Conservation (phyloP, 2,113 vertebrate genomes). For the Deroptyus accipitrinus region DNA sequence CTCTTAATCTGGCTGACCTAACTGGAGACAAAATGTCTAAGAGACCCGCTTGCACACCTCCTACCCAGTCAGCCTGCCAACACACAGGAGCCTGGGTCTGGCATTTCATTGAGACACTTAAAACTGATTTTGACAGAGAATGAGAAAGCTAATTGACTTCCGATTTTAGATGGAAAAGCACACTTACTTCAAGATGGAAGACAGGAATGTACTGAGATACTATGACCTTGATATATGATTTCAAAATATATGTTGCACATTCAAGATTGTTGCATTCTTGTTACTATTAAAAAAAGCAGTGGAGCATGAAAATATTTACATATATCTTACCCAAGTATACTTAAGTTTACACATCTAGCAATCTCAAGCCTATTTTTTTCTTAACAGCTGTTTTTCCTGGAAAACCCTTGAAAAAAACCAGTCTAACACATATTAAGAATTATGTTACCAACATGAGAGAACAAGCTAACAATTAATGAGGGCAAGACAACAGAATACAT, state of each 20-base stretch:
- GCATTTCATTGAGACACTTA: neutral
- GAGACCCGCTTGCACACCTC: neutral
- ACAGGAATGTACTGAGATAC: neutral
- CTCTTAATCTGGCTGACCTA: neutral
- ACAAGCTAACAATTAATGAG: neutral
- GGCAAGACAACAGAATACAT: neutral
- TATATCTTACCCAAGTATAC: neutral
- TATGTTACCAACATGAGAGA: neutral
- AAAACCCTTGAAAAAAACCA: neutral
- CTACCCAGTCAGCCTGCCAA: neutral
- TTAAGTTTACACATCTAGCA: neutral
- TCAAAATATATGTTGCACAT: neutral
- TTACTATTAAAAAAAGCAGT: neutral
- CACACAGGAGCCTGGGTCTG: neutral
- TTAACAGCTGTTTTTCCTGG: neutral
- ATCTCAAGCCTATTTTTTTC: neutral
- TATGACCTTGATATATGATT: neutral
- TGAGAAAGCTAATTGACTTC: neutral
- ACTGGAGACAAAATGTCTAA: neutral
- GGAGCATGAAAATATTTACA: neutral
- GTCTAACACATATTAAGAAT: neutral
- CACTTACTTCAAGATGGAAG: neutral
- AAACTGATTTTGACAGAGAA: neutral
- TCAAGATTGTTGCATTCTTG: neutral
- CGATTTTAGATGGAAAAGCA: neutral